Base-by-base conservation (phyloP, 2,888 invertebrate species). In the Sclerodermus sp. region DNA sequence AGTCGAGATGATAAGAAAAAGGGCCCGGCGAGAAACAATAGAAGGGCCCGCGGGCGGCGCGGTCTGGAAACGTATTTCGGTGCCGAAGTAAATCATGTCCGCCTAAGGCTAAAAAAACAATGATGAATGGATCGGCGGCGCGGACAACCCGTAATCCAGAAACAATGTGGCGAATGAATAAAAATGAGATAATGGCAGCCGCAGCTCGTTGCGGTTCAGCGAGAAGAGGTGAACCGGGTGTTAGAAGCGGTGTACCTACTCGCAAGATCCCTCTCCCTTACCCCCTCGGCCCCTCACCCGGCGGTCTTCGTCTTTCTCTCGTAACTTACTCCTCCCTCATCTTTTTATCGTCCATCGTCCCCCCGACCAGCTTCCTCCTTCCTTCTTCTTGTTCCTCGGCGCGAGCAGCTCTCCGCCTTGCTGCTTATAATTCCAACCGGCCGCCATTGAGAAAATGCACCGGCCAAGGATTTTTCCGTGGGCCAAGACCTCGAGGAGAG, bases 111-210 rank as follows among this genome's bases (percentile, higher is more conserved):
- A 32, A 50, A 55, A 51, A 54, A 39, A 23, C 18, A 49, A 63
- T 67, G 67, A 68, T 60, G 60, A 66, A 68, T 67, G 60, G 61
- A 56, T 53, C 50, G 56, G 53, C 53, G 48, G 48, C 46, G 38
- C 57, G 46, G 62, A 62, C 64, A 67, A 59, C 63, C 64, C 51
- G 56, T 65, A 66, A 68, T 68, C 61, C 65, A 66, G 65, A 66
- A 66, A 67, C 68, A 68, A 68, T 68, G 67, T 64, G 57, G 57
- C 55, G 65, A 66, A 65, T 64, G 64, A 64, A 66, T 65, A 66
- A 66, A 66, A 66, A 63, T 64, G 58, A 62, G 62, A 67, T 66
- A 67, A 67, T 66, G 53, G 57, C 58, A 59, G 62, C 49, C 48
- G 57, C 45, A 23, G 52, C 47, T 60, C 42, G 49, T 45, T 54